Conservation (phyloP, 2,888 invertebrate species). For the Callimorpha dominula region DNA sequence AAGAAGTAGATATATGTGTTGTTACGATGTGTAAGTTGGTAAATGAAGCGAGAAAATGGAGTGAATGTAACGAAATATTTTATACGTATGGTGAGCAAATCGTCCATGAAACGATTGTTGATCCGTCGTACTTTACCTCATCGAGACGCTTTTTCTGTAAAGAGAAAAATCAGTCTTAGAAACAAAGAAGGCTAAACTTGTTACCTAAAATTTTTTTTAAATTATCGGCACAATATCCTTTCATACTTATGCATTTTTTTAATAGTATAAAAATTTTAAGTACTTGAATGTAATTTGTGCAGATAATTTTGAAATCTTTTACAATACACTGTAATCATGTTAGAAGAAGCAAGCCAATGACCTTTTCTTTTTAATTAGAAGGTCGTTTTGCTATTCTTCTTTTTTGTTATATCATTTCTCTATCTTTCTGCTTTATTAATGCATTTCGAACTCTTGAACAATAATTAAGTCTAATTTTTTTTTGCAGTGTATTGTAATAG, state of each 20-base stretch:
- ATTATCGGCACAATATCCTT: conserved; percentile 30
- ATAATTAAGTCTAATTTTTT: conserved; percentile 5
- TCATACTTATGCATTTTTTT: not conserved
- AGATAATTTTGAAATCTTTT: conserved; percentile 28
- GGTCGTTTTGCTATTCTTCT: no score
- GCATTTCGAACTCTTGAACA: not conserved
- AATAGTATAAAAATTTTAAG: no score
- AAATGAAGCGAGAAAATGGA: conserved; percentile 12
- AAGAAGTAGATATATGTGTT: not conserved
- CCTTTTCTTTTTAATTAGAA: no score
- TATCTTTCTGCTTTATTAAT: not conserved
- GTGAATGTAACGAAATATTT: conserved; percentile 12
- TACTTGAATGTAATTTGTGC: conserved; percentile 20
- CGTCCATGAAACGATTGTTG: conserved; percentile 38
- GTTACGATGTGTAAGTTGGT: conserved; percentile 1
- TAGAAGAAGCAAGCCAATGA: no score
- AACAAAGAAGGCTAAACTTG: conserved; percentile 33
- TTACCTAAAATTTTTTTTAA: conserved; percentile 23
- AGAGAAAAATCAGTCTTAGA: conserved; percentile 75
- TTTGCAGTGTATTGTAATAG: conserved; percentile 31
- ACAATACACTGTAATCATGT: conserved; percentile 25
- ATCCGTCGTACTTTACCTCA: conserved; percentile 87
- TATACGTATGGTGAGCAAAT: conserved; percentile 37
- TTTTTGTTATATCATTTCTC: not conserved
- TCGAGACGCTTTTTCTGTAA: conserved; percentile 93